Conservation (phyloP, 2,888 invertebrate genomes). For the Caenorhabditis drosophilae region DNA sequence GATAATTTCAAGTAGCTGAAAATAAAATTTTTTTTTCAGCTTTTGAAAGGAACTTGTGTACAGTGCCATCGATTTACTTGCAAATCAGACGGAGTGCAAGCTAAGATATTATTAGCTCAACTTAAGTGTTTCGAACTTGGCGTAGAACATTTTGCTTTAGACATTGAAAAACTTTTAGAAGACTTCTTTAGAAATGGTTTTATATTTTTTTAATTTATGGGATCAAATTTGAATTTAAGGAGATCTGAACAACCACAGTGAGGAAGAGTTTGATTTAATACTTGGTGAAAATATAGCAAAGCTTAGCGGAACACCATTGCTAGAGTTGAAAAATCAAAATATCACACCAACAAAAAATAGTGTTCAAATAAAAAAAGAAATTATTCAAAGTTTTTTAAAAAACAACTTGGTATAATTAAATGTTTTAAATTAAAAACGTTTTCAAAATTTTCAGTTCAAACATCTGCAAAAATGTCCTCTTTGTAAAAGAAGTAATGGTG, state of each 20-base stretch:
- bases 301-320: slow-evolving; percentile 67
- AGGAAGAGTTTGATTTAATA: slow-evolving; percentile 5
- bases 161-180: slow-evolving; percentile 66
- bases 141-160: slow-evolving; percentile 78
- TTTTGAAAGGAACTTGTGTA: slow-evolving; percentile 72
- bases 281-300: slow-evolving; percentile 70
- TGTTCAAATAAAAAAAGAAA: slow-evolving; percentile 48
- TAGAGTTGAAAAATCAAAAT: slow-evolving; percentile 17
- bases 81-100: slow-evolving; percentile 37
- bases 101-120: slow-evolving; percentile 77
- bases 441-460: slow-evolving; percentile 52
- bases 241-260: slow-evolving; percentile 15
- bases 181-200: slow-evolving; percentile 19
- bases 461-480: slow-evolving; percentile 58
- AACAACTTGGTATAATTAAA: slow-evolving; percentile 40
- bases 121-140: slow-evolving; percentile 73
- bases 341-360: slow-evolving; percentile 51
- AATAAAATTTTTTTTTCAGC: slow-evolving; percentile 51
- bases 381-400: slow-evolving; percentile 47
- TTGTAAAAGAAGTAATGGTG: slow-evolving; percentile 62
- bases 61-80: slow-evolving; percentile 70
- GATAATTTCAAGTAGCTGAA: slow-evolving; percentile 2
- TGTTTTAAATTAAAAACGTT: not conserved
- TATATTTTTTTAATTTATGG: not conserved
- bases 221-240: slow-evolving; percentile 2